These are phyloP conservation scores for Quadroppia sp. DNA, from an alignment of 2,888 invertebrate genomes.

Conservation along the genomic window DNA sequence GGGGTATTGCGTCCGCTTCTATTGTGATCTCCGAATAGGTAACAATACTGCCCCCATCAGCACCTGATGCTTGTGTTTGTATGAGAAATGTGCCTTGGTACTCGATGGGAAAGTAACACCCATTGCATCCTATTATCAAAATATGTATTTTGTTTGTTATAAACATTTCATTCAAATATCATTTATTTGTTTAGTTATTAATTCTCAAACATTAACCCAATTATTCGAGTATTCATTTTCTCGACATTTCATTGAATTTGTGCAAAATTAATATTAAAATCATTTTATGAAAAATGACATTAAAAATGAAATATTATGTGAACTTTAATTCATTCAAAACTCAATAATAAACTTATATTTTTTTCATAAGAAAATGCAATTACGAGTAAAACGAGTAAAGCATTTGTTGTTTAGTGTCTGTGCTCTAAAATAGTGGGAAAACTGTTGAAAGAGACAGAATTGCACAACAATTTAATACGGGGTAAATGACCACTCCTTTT, in stretches of 20 bases:
- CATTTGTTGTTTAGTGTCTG: background rate
- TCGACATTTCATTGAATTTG: background rate
- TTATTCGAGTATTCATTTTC: background rate
- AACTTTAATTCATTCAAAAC: background rate
- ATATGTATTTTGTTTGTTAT: background rate
- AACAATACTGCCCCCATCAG: slow-evolving; percentile 53
- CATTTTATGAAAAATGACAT: too few relatives aligned
- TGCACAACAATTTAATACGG: background rate
- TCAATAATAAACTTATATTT: background rate
- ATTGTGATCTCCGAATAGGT: slow-evolving; percentile 62
- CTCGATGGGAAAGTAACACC: slow-evolving; percentile 63
- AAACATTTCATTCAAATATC: background rate
- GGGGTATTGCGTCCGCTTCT: slow-evolving; percentile 62
- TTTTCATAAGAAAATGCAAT: background rate
- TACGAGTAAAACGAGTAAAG: background rate
- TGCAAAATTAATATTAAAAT: too few relatives aligned
- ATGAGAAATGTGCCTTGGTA: slow-evolving; percentile 64
- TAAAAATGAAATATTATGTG: background rate
- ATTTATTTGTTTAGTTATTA: too few relatives aligned
- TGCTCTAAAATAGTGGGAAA: background rate
- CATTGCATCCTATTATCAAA: slow-evolving; percentile 6
- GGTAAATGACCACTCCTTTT: slow-evolving; percentile 12
- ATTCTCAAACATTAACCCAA: background rate
- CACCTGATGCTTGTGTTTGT: slow-evolving; percentile 55
- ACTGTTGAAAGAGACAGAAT: background rate